Evolutionary conservation across 2,888 invertebrate species (phyloP).

Genomic region (Agrypnus murinus): DNA sequence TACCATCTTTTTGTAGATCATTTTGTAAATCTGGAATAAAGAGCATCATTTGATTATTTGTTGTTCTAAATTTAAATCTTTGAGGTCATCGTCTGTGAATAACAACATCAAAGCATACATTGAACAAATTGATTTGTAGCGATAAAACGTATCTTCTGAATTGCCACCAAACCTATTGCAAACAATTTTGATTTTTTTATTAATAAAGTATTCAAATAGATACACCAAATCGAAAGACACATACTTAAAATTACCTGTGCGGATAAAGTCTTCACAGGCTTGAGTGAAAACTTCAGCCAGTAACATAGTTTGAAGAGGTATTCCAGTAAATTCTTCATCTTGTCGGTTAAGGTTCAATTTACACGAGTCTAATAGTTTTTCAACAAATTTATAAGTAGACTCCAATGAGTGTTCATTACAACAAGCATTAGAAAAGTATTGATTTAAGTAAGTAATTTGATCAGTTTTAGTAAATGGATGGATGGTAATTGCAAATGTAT

Average conservation of each 20-base stretch:
- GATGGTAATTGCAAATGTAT: constrained; percentile 12
- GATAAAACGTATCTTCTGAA: not conserved
- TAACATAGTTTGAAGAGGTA: constrained; percentile 24
- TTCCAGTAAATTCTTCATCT: constrained; percentile 24
- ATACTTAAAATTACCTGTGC: not conserved
- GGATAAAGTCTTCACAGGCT: not conserved
- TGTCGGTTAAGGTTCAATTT: constrained; percentile 12
- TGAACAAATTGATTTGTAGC: not conserved
- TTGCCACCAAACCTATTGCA: constrained; percentile 7
- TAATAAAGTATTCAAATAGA: constrained; percentile 16
- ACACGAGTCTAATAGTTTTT: not conserved
- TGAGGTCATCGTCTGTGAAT: constrained; percentile 18
- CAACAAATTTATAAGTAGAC: not conserved
- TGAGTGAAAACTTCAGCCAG: constrained; percentile 18
- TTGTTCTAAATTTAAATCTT: constrained; percentile 1
- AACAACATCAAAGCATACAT: constrained; percentile 10
- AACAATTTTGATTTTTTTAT: constrained; percentile 1
- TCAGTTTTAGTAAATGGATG: constrained; percentile 1
- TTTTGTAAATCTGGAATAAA: constrained; percentile 11
- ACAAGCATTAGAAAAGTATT: not conserved
- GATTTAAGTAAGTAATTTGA: not conserved
- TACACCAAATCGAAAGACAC: constrained; percentile 20
- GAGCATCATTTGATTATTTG: not conserved
- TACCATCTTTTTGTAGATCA: constrained; percentile 26
- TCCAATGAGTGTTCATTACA: not conserved